Conservation (phyloP, 2,113 vertebrate species). For the Agelaius phoeniceus region DNA sequence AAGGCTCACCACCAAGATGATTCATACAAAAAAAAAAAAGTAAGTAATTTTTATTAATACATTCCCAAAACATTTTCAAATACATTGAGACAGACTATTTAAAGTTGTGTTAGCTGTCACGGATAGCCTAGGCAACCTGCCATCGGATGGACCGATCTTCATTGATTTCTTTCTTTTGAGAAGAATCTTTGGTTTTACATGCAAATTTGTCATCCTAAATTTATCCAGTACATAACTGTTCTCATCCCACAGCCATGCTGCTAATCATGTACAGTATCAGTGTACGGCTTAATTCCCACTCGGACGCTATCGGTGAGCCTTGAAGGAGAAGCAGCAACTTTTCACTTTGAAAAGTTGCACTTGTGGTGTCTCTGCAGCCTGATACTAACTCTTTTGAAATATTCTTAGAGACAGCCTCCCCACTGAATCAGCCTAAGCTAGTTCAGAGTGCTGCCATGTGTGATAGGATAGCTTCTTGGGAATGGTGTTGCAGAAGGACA, state of each 20-base stretch:
- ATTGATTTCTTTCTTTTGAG: conserved; percentile 1
- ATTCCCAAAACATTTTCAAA: neutral
- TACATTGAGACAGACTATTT: neutral
- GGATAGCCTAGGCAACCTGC: neutral
- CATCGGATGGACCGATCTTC: neutral
- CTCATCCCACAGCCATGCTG: neutral
- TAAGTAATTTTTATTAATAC: neutral
- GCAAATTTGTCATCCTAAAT: conserved; percentile 1
- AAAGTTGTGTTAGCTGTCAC: neutral
- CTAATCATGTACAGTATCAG: neutral
- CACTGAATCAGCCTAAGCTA: neutral
- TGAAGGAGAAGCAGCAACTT: neutral
- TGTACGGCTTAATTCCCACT: neutral
- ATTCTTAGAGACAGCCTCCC: neutral
- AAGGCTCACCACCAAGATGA: neutral
- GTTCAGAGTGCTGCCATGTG: neutral
- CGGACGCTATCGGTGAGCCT: neutral
- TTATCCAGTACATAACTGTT: neutral
- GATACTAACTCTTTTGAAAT: neutral
- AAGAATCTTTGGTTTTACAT: neutral
- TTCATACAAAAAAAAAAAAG: neutral
- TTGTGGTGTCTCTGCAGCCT: neutral
- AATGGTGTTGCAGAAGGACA: neutral
- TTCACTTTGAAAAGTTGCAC: neutral
- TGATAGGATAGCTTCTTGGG: neutral